Percentiles rank a stretch among this genome's conserved stretches.
Conservation (phyloP, 1,140 invertebrate genomes). For the Drosophila ficusphila region DNA sequence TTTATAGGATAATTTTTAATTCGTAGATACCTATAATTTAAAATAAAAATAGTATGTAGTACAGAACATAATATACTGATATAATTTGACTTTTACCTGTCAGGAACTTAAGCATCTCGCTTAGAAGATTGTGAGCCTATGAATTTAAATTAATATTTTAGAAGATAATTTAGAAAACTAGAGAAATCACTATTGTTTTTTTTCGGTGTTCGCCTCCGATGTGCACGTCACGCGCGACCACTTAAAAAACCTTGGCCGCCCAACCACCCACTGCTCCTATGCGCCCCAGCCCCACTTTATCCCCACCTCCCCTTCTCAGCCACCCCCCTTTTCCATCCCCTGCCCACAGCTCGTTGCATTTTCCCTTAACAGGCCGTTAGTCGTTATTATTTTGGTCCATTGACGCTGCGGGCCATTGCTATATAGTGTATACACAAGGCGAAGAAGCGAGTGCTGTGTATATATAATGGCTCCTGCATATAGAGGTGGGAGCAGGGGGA, state of each 20-base stretch:
- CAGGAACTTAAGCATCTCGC: too few relatives aligned
- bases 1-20: too few relatives aligned
- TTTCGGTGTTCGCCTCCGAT: conserved; percentile 7
- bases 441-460: conserved; percentile 31
- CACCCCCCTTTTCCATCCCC: conserved; percentile 1
- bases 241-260: conserved; percentile 79
- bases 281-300: conserved; percentile 6
- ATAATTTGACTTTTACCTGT: too few relatives aligned
- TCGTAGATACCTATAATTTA: too few relatives aligned
- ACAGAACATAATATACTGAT: too few relatives aligned
- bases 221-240: conserved; percentile 80
- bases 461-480: conserved; percentile 26
- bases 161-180: too few relatives aligned
- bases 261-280: conserved; percentile 8
- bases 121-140: too few relatives aligned
- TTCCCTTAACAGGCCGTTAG: conserved; percentile 82
- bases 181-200: not conserved
- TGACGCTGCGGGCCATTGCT: conserved; percentile 81
- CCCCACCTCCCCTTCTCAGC: not conserved
- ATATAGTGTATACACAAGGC: conserved; percentile 41
- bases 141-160: too few relatives aligned
- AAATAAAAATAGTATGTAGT: too few relatives aligned
- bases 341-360: conserved; percentile 48
- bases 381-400: conserved; percentile 84
- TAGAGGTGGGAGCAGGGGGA: conserved; percentile 23